Percentiles rank a stretch among this genome's conserved stretches.
Conservation (phyloP, 2,113 vertebrate species). For the Jacana jacana region DNA sequence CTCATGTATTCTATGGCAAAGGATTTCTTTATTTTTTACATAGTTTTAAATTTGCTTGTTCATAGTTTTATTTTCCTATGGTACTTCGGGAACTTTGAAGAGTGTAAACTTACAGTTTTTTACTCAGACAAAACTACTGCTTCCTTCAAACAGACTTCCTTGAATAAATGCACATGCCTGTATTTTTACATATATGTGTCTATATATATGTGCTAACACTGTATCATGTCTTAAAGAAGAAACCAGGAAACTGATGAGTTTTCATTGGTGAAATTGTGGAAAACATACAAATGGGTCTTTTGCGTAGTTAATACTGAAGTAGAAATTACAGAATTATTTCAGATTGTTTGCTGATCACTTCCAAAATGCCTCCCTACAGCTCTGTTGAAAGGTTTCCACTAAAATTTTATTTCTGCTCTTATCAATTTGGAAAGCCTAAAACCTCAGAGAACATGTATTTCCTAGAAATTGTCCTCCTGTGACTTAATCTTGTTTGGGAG, state of each 20-base stretch:
- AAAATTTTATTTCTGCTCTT: background rate
- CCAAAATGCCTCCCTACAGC: background rate
- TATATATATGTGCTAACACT: background rate
- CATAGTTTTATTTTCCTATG: background rate
- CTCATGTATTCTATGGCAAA: background rate
- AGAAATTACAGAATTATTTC: background rate
- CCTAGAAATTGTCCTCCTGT: background rate
- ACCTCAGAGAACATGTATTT: background rate
- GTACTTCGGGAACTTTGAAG: background rate
- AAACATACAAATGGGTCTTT: background rate
- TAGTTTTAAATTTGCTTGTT: background rate
- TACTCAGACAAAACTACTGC: background rate
- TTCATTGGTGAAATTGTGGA: background rate
- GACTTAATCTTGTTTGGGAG: background rate
- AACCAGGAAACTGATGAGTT: background rate
- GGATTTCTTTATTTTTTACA: background rate
- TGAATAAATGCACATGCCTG: background rate
- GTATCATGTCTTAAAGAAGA: background rate
- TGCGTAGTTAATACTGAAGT: background rate
- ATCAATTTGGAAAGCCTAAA: background rate
- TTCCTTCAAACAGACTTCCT: background rate
- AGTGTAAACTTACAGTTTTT: background rate
- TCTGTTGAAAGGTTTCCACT: background rate
- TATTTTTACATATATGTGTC: rapidly evolving
- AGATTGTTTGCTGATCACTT: background rate